phyloP scores from a whole-genome alignment of 2,888 invertebrate species.

The Chrysolina haemoptera region DNA sequence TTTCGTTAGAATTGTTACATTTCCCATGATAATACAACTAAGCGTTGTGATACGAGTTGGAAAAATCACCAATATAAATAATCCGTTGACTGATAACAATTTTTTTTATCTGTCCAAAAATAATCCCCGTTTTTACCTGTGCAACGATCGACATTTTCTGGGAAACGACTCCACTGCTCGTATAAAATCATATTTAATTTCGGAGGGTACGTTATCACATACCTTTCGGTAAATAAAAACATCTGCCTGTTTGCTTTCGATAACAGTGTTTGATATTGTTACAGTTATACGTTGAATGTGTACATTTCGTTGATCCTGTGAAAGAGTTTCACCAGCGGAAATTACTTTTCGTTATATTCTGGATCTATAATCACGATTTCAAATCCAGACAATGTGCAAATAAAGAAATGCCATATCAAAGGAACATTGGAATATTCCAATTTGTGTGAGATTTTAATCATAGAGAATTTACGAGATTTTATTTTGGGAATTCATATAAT shows the following conservation, averaged over 20 bases:
- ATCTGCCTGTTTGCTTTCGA: conserved; percentile 62
- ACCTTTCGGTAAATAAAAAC: conserved; percentile 57
- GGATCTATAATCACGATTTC: background rate
- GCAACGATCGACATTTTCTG: conserved; percentile 17
- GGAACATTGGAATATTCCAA: background rate
- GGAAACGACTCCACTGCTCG: conserved; percentile 21
- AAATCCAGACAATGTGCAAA: background rate
- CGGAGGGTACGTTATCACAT: conserved; percentile 46
- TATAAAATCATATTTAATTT: conserved; percentile 47
- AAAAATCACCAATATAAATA: conserved; percentile 29
- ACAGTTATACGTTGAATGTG: conserved; percentile 53
- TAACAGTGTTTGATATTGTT: conserved; percentile 60
- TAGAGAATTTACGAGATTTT: too few relatives aligned
- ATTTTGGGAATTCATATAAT: too few relatives aligned
- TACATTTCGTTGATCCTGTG: conserved; percentile 42
- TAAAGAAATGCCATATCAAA: background rate
- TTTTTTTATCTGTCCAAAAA: conserved; percentile 26
- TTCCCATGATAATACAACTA: conserved; percentile 29
- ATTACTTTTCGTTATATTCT: conserved; percentile 20
- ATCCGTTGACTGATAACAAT: conserved; percentile 30
- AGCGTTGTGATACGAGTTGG: background rate
- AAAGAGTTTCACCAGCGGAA: conserved; percentile 19
- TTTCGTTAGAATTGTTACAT: conserved; percentile 28
- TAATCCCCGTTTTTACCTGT: conserved; percentile 8
- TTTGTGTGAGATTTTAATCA: too few relatives aligned